A percentile compares a stretch with the other conserved stretches of the same genome.
Conservation (phyloP, 2,113 vertebrate species). For the rat (Rattus norvegicus) region GRCr8 NC_086020.1:13035501-13036000, state of each 20-base stretch:
- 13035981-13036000: neutral
- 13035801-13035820: neutral
- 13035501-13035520: neutral
- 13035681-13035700: neutral
- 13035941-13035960: neutral
- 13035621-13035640: constrained; percentile 2
- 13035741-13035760: neutral
- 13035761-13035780: neutral
- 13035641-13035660: neutral
- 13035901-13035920: neutral
- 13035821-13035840: neutral
- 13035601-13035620: neutral
- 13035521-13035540: neutral
- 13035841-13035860: neutral
- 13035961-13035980: neutral
- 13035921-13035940: neutral
- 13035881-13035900: neutral
- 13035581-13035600: neutral
- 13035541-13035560: constrained; percentile 35
- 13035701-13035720: neutral
- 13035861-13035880: neutral
- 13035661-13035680: neutral
- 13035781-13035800: neutral
- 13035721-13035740: neutral
- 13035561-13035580: constrained; percentile 43